Evolutionary conservation across 2,113 vertebrate species (phyloP), one percentile per base, ranked within the genome.

Genomic region (human (Homo sapiens)): DNA sequence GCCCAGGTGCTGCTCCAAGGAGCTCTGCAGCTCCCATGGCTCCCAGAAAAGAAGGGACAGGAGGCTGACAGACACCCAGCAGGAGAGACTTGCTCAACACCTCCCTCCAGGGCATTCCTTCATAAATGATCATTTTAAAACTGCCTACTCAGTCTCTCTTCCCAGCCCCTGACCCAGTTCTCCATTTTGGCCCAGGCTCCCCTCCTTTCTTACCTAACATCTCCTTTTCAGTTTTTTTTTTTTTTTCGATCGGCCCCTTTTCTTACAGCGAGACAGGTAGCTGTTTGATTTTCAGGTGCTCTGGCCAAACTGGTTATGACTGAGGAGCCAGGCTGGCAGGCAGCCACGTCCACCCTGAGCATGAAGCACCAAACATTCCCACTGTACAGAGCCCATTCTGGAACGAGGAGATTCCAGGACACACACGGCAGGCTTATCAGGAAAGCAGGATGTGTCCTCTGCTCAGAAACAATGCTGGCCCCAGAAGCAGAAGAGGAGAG

Each of bases 81-180:
- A 30, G 75, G 6, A 97, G 50, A 38, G 27, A 57, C 88, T 97
- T 98, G 85, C 90, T 96, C 97, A 96, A 90, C 64, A 23, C n/a
- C 80, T 91, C 50, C 72, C 94, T 93, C 73, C 8, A 45, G 84
- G 96, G 55, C 73, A 73, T 95, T 85, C 81, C 85, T 97, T 95
- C 84, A 35, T 72, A 70, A 88, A 73, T 8, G 6, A 85, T 76
- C 84, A 89, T 87, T 85, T 85, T n/a, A 43, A 95, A 95, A 73
- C 88, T 85, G 79, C 75, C 90, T 94, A 72, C 90, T 93, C 84
- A 96, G 81, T 57, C 75, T 91, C 1, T 35, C 52, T 68, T 70
- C 76, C 89, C 84, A 95, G 76, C 45, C 80, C 55, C 64, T 95
- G 95, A 90, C 91, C 93, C 94, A 97, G 73, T 94, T 97, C 87